Conservation (phyloP, 2,113 vertebrate genomes). For the Chaetorhynchus papuensis region DNA sequence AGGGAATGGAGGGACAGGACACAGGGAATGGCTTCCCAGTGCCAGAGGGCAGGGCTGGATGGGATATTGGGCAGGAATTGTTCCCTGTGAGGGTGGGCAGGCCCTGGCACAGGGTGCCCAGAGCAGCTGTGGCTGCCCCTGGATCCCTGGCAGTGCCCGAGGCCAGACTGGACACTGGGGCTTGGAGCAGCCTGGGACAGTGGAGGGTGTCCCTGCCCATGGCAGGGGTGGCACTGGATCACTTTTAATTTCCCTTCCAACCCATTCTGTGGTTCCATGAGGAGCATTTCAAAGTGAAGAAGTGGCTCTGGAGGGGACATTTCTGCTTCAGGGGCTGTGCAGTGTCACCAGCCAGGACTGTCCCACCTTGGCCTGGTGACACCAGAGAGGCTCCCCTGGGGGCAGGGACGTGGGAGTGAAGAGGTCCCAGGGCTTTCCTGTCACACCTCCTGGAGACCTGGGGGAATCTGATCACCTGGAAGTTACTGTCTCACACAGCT, state of each 20-base stretch:
- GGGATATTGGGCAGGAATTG: accelerated
- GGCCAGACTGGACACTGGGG: not conserved
- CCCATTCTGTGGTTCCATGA: not conserved
- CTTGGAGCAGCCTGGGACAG: accelerated
- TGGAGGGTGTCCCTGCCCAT: not conserved
- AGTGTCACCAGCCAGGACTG: not conserved
- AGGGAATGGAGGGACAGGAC: not conserved
- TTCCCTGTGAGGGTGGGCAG: accelerated
- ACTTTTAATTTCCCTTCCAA: not conserved
- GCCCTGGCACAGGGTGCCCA: not conserved
- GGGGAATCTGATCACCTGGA: too few species aligned
- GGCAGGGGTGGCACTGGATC: not conserved
- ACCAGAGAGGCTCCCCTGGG: not conserved
- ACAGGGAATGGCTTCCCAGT: not conserved
- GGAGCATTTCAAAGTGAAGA: not conserved
- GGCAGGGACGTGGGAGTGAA: accelerated
- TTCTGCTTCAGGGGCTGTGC: not conserved
- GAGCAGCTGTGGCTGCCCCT: not conserved
- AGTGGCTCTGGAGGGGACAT: not conserved
- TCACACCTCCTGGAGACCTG: not conserved
- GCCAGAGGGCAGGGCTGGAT: accelerated
- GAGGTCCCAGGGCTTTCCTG: accelerated
- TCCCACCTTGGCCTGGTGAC: not conserved
- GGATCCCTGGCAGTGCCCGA: not conserved
- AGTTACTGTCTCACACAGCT: too few species aligned